These are phyloP conservation scores for Corythornis cristatus DNA, from an alignment of 2,113 vertebrate genomes.

Conservation along the genomic window DNA sequence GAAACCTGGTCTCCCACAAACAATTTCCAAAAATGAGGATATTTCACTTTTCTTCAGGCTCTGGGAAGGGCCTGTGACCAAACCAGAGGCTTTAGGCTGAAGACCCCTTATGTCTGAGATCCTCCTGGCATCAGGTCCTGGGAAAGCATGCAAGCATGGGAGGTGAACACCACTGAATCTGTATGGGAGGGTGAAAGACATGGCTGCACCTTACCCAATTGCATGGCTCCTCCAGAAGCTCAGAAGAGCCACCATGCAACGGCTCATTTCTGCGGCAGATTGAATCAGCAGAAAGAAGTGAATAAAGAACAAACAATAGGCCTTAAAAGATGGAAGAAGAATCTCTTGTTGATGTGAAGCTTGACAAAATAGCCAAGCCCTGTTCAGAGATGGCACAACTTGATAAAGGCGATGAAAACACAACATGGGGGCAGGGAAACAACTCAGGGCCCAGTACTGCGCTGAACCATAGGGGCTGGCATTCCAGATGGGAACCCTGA, in stretches of 20 bases:
- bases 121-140: neutral
- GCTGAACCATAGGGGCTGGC: neutral
- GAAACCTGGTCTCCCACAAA: neutral
- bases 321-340: neutral
- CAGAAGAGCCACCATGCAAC: neutral
- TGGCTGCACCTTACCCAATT: neutral
- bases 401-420: conserved; percentile 35
- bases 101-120: neutral
- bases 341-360: neutral
- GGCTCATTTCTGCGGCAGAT: conserved; percentile 1
- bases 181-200: neutral
- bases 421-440: neutral
- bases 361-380: neutral
- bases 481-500: neutral
- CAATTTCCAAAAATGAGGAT: neutral
- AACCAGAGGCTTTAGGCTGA: neutral
- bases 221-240: neutral
- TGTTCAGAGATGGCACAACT: neutral
- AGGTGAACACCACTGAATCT: neutral
- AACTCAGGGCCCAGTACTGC: neutral
- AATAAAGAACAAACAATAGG: neutral
- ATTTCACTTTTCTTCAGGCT: neutral
- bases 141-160: neutral
- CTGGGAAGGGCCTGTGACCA: neutral
- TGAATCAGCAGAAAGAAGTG: conserved; percentile 17